Percentiles rank a stretch among this genome's conserved stretches.
These are phyloP conservation scores for Galeopterus variegatus DNA, from an alignment of 2,113 vertebrate genomes.

Conservation along the genomic window DNA sequence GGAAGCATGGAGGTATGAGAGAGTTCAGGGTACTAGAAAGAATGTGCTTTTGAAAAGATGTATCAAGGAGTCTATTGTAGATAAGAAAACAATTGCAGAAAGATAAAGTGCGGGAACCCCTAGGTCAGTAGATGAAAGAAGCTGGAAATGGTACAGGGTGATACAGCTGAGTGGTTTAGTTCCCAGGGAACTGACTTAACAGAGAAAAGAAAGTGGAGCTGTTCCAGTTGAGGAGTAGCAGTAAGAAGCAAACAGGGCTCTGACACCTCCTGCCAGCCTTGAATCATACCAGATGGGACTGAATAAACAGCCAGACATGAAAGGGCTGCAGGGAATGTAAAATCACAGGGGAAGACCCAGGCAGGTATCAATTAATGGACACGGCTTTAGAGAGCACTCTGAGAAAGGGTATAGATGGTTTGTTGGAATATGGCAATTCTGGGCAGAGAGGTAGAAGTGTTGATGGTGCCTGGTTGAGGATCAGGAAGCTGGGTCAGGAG, in stretches of 20 bases:
- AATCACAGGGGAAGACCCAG: neutral
- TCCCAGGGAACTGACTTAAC: neutral
- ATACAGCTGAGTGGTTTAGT: neutral
- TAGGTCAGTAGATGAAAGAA: neutral
- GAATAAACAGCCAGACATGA: neutral
- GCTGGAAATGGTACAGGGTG: no score
- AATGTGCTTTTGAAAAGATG: conserved; percentile 36
- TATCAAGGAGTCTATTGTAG: neutral
- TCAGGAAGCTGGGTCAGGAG: neutral
- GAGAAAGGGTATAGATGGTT: neutral
- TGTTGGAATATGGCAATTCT: neutral
- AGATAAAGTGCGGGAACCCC: neutral
- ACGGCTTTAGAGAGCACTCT: neutral
- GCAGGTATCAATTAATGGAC: neutral
- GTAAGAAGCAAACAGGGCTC: neutral
- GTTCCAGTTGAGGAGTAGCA: neutral
- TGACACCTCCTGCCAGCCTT: neutral
- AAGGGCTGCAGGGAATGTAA: neutral
- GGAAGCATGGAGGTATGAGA: neutral
- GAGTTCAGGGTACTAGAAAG: neutral
- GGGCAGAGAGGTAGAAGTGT: neutral
- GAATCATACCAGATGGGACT: neutral
- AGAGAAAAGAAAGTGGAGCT: neutral
- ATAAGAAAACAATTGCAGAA: conserved; percentile 11
- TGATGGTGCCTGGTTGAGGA: neutral